phyloP scores from a whole-genome alignment of 2,113 vertebrate species.

The Onychostruthus taczanowskii region DNA sequence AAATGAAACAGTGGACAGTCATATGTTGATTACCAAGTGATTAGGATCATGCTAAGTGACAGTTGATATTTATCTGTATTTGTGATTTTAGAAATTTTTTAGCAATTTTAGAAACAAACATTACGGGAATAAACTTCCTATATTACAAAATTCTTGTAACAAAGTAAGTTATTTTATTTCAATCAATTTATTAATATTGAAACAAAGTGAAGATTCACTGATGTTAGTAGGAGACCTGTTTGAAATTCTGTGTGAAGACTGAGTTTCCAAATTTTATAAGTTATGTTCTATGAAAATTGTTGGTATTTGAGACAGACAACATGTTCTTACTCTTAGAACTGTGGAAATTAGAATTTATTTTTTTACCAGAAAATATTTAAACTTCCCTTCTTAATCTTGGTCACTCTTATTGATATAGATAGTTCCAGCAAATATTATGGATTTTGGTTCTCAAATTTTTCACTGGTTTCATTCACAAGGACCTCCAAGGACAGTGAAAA shows the following conservation, averaged over 20 bases:
- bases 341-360: neutral
- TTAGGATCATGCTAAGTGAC: neutral
- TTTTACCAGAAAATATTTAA: neutral
- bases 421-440: neutral
- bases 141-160: neutral
- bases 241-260: neutral
- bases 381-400: neutral
- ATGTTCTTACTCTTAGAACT: neutral
- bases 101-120: neutral
- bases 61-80: neutral
- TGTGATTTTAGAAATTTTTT: neutral
- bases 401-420: neutral
- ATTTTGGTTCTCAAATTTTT: neutral
- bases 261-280: neutral
- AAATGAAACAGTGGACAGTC: neutral
- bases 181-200: neutral
- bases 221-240: neutral
- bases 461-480: neutral
- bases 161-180: neutral
- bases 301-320: neutral
- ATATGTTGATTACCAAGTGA: neutral
- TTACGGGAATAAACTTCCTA: neutral
- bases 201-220: neutral
- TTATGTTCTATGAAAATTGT: neutral
- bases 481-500: neutral